Percentiles rank a stretch among this genome's conserved stretches.
These are phyloP conservation scores for Fringilla coelebs DNA, from an alignment of 2,797 vertebrate species.

Conservation along the genomic window DNA sequence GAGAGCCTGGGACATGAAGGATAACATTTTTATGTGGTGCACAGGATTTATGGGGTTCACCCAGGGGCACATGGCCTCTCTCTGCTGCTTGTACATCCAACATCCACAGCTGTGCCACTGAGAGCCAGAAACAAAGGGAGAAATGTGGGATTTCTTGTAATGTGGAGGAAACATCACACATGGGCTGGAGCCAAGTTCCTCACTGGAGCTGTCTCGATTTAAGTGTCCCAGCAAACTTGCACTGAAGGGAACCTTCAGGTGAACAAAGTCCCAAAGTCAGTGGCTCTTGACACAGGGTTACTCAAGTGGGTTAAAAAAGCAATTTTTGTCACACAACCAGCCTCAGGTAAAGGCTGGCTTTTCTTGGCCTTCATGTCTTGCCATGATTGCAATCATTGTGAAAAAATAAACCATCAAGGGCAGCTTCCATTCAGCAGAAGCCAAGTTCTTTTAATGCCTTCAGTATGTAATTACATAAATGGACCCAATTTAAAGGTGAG, in stretches of 20 bases:
- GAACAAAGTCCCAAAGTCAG: background rate
- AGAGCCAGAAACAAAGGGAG: background rate
- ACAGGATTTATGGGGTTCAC: background rate
- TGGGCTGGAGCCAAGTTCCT: background rate
- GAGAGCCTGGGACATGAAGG: background rate
- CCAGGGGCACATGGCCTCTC: background rate
- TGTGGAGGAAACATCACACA: rapidly evolving
- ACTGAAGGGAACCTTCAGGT: background rate
- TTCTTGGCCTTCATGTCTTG: background rate
- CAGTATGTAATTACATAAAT: background rate
- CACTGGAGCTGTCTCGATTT: background rate
- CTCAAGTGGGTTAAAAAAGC: background rate
- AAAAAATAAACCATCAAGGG: background rate
- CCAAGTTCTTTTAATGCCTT: background rate
- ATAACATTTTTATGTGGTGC: background rate
- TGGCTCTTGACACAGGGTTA: background rate
- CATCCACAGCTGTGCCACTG: rapidly evolving
- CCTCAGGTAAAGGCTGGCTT: background rate
- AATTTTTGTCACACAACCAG: background rate
- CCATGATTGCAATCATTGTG: background rate
- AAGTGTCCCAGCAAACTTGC: background rate
- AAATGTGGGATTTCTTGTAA: background rate
- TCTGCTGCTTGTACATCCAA: background rate
- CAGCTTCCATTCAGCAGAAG: background rate
- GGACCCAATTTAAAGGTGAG: background rate